Evolutionary conservation across 2,888 invertebrate species (phyloP).

Genomic region (Gerris lacustris): DNA sequence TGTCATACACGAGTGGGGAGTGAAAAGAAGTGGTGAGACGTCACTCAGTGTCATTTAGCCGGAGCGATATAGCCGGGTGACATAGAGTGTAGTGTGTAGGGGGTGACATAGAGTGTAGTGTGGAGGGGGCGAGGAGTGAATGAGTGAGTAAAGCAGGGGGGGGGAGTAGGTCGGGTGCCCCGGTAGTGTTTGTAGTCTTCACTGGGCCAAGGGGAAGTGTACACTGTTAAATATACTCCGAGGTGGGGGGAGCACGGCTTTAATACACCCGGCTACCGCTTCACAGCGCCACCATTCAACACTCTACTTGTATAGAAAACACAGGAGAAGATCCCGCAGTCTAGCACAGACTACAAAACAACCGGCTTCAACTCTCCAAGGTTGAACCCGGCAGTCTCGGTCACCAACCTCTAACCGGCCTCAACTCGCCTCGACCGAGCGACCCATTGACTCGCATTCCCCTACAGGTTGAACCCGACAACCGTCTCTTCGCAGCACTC

Average conservation of each 20-base stretch:
- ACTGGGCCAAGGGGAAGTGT: slow-evolving; percentile 2
- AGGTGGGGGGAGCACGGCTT: background rate
- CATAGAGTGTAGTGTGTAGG: too few relatives aligned
- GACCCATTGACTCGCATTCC: slow-evolving; percentile 1
- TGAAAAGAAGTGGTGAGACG: too few relatives aligned
- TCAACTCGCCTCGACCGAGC: background rate
- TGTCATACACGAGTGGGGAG: too few relatives aligned
- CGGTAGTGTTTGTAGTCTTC: background rate
- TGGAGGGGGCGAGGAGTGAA: background rate
- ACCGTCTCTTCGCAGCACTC: background rate
- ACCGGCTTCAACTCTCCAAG: too few relatives aligned
- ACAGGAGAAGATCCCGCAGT: background rate
- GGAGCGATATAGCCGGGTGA: too few relatives aligned
- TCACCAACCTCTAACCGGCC: too few relatives aligned
- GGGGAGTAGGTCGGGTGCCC: background rate
- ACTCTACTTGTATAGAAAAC: too few relatives aligned
- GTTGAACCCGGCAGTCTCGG: too few relatives aligned
- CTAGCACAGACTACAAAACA: background rate
- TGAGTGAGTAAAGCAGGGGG: background rate
- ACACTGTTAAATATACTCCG: background rate
- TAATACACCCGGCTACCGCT: background rate
- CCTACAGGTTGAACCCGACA: background rate
- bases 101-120: background rate
- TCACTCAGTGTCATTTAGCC: too few relatives aligned
- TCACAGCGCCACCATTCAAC: background rate